Evolutionary conservation across 2,797 vertebrate genomes (phyloP), one percentile per base, ranked within the genome.

Genomic region (Pyrocephalus nanus): DNA sequence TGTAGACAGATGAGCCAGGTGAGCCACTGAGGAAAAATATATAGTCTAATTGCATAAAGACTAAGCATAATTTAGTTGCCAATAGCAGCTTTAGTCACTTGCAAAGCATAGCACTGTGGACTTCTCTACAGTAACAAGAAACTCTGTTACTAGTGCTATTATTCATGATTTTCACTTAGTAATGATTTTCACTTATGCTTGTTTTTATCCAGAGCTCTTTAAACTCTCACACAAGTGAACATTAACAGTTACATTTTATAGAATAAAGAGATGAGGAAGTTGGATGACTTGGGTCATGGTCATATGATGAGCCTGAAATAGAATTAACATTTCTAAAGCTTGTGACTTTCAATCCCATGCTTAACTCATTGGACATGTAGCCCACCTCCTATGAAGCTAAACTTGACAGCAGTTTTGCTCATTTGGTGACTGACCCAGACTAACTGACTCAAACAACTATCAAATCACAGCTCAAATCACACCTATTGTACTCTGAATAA

Each of bases 221-320:
- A 90, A 90, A 61, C 6, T 29, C 42, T 77, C 55, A n/a, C 26
- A 34, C 2, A 16, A 15, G 43, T 38, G 50, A 84, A 65, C 48
- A 70, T 70, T 75, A 78, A 23, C 12, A 43, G 23, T 10, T 6
- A 62, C 20, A 42, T 91, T 96, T 90, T 80, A 61, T 74, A 76
- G 51, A 86, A 57, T 43, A 34, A 73, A 69, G 48, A 73, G 21
- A 67, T 90, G 64, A 60, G 80, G 95, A 97, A 94, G 88, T 88
- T 86, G 57, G 34, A 76, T 81, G 71, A 25, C 82, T 91, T 88
- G 42, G 70, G 70, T 86, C 91, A 92, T 43, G 85, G 80, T 97
- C 95, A 94, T 86, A 85, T 94, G 95, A 93, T 50, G 20, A 74
- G 38, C 61, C 51, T 70, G 67, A 88, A 93, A 91, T 57, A 95